These are phyloP conservation scores for Eospalax fontanierii DNA, from an alignment of 2,797 vertebrate species.

Conservation along the genomic window DNA sequence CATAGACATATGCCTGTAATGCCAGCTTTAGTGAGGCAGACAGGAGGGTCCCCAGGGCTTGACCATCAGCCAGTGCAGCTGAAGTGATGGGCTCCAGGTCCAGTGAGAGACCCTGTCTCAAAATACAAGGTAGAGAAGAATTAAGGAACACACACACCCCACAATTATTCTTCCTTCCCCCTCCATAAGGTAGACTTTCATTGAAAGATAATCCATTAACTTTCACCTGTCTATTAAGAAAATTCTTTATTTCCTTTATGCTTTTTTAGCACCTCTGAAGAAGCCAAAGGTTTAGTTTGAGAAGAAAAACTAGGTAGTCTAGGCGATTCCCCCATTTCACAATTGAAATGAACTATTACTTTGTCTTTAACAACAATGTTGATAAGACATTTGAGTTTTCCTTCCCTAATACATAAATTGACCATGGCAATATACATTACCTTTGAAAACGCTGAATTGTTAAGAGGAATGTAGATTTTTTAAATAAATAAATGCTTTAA, in stretches of 20 bases:
- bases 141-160: too few species aligned
- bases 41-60: neutral
- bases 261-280: constrained; percentile 62
- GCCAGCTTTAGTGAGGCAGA: too few species aligned
- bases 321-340: neutral
- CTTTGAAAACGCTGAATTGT: neutral
- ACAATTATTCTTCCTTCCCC: neutral
- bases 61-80: neutral
- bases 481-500: neutral
- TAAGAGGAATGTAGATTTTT: constrained; percentile 4
- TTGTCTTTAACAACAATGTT: constrained; percentile 7
- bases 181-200: constrained; percentile 14
- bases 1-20: neutral
- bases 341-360: constrained; percentile 6
- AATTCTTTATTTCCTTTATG: neutral
- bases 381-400: constrained; percentile 35
- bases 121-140: neutral
- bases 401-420: constrained; percentile 32
- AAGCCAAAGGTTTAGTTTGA: constrained; percentile 15
- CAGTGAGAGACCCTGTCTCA: neutral
- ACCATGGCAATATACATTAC: neutral
- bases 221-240: constrained; percentile 11
- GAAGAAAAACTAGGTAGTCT: neutral
- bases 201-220: constrained; percentile 44
- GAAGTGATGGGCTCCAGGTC: neutral